Percentiles rank a stretch among this genome's conserved stretches.
phyloP scores from a whole-genome alignment of 64 coral and sea anemone species.

The Orbicella faveolata region DNA sequence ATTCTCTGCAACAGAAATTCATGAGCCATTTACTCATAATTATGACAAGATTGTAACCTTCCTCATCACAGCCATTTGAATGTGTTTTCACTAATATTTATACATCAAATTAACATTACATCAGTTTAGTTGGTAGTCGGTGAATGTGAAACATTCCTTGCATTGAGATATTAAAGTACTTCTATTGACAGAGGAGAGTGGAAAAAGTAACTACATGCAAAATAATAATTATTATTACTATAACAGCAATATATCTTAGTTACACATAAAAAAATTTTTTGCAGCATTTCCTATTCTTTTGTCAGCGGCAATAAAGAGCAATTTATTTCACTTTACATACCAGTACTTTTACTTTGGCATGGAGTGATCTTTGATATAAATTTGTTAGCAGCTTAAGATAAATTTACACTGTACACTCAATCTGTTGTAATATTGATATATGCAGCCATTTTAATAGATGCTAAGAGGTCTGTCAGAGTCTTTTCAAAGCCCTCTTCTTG shows the following conservation, averaged over 20 bases:
- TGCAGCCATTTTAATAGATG: neutral
- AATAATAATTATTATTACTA: too few species aligned
- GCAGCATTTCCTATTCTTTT: neutral
- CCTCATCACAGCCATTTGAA: too few species aligned
- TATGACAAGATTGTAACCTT: too few species aligned
- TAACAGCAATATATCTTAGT: too few species aligned
- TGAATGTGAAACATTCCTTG: neutral
- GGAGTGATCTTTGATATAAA: slow-evolving; percentile 2
- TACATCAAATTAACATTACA: too few species aligned
- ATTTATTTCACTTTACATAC: neutral
- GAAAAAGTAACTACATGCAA: too few species aligned
- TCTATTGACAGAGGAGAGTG: too few species aligned
- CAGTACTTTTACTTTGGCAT: neutral
- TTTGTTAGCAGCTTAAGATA: neutral
- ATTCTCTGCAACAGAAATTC: too few species aligned
- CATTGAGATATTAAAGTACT: neutral
- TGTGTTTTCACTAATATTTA: too few species aligned
- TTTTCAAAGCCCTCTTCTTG: slow-evolving; percentile 95
- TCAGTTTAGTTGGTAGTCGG: neutral
- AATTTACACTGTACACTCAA: slow-evolving; percentile 47
- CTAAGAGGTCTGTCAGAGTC: slow-evolving; percentile 63
- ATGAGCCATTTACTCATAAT: too few species aligned
- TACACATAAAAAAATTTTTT: neutral
- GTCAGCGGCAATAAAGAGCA: neutral
- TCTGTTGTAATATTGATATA: neutral